Evolutionary conservation across 2,113 vertebrate species (phyloP).

Genomic region (Mormyrus lacerda): DNA sequence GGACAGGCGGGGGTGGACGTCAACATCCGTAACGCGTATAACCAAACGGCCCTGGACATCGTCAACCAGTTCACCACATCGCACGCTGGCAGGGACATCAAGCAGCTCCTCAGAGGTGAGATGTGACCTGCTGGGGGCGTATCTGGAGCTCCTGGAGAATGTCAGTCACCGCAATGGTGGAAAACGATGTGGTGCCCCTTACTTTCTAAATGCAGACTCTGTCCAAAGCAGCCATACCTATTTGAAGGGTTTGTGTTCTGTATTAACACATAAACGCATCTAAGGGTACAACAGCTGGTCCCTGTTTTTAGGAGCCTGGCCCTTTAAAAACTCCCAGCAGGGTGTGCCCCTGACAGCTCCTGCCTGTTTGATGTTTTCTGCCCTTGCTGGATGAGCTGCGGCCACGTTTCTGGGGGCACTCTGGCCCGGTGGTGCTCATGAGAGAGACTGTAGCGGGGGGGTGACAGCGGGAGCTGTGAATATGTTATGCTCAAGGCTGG

Average conservation of each 20-base stretch:
- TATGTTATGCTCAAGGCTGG: background rate
- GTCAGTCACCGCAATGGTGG: background rate
- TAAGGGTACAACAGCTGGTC: background rate
- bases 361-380: background rate
- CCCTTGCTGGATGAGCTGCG: background rate
- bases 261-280: background rate
- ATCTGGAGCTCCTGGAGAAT: background rate
- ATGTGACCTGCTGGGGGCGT: background rate
- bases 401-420: background rate
- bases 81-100: constrained; percentile 92
- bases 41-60: constrained; percentile 93
- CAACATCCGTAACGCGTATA: constrained; percentile 90
- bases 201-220: background rate
- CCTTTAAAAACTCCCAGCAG: background rate
- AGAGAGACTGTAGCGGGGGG: background rate
- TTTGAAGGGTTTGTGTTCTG: background rate
- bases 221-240: background rate
- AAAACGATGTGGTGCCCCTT: background rate
- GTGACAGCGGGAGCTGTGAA: too few relatives aligned
- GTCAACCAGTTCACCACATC: constrained; percentile 98
- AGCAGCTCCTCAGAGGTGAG: constrained; percentile 87
- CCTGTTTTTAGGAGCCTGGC: background rate
- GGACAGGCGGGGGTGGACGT: constrained; percentile 80
- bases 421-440: background rate
- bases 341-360: background rate